Percentiles rank a stretch among this genome's conserved stretches.
Conservation (phyloP, 1,140 invertebrate species). For the Drosophila tsacasi region DNA sequence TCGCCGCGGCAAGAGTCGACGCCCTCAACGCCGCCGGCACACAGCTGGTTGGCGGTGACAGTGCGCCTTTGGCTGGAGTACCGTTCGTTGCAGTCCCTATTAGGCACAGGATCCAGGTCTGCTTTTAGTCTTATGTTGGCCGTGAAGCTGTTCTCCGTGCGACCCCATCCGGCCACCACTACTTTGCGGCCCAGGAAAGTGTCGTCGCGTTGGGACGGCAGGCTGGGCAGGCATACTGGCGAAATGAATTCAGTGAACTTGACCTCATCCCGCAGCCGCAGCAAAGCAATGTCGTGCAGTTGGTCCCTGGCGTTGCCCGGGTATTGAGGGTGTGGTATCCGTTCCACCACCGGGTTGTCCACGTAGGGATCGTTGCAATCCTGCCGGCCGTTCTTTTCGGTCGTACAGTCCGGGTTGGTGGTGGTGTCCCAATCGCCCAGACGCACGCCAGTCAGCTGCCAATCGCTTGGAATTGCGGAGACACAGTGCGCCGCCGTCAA, state of each 20-base stretch:
- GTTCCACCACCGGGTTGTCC: slow-evolving; percentile 87
- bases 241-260: slow-evolving; percentile 87
- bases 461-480: slow-evolving; percentile 84
- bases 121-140: slow-evolving; percentile 73
- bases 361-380: slow-evolving; percentile 86
- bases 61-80: slow-evolving; percentile 57
- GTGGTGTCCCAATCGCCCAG: slow-evolving; percentile 88
- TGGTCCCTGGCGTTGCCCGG: slow-evolving; percentile 86
- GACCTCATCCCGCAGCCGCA: slow-evolving; percentile 87
- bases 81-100: slow-evolving; percentile 41
- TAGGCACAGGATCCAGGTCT: slow-evolving; percentile 46
- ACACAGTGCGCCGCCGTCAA: slow-evolving; percentile 91
- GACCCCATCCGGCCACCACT: slow-evolving; percentile 93
- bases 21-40: slow-evolving; percentile 88
- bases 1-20: slow-evolving; percentile 87
- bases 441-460: slow-evolving; percentile 85
- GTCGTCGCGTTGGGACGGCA: slow-evolving; percentile 75
- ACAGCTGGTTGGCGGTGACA: slow-evolving; percentile 85
- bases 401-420: slow-evolving; percentile 87
- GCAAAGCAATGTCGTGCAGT: slow-evolving; percentile 89
- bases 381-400: slow-evolving; percentile 61
- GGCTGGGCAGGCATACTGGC: slow-evolving; percentile 90
- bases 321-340: slow-evolving; percentile 88
- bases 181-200: slow-evolving; percentile 86
- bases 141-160: slow-evolving; percentile 87